These are phyloP conservation scores for Morpho achilles DNA, from an alignment of 2,888 invertebrate species.

Conservation along the genomic window DNA sequence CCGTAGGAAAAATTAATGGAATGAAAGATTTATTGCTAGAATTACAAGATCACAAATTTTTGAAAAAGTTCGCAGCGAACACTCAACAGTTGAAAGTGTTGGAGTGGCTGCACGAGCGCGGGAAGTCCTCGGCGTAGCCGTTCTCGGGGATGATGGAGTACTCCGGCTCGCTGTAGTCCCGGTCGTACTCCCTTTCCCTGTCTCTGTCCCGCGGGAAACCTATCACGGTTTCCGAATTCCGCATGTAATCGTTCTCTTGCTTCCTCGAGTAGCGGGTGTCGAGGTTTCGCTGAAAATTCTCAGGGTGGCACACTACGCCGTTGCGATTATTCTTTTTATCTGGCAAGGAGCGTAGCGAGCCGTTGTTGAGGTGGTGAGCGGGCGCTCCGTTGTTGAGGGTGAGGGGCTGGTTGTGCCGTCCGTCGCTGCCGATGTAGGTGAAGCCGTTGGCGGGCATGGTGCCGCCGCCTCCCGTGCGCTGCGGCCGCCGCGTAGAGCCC, in stretches of 20 bases:
- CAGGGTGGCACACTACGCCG: conserved; percentile 67
- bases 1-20: conserved; percentile 73
- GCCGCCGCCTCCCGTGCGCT: conserved; percentile 73
- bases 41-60: conserved; percentile 77
- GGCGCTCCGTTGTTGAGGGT: conserved; percentile 76
- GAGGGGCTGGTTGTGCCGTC: conserved; percentile 74
- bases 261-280: conserved; percentile 72
- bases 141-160: conserved; percentile 73
- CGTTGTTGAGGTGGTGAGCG: conserved; percentile 72
- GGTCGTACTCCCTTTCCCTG: conserved; percentile 50
- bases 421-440: conserved; percentile 86
- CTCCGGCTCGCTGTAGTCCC: conserved; percentile 71
- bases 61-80: conserved; percentile 46
- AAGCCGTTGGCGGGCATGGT: conserved; percentile 86
- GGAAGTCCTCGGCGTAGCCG: conserved; percentile 59
- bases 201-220: conserved; percentile 55
- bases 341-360: conserved; percentile 69
- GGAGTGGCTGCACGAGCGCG: conserved; percentile 67
- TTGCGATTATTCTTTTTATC: conserved; percentile 72
- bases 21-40: conserved; percentile 80
- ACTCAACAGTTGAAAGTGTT: conserved; percentile 78
- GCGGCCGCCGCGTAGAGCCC: conserved; percentile 71
- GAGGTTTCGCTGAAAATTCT: conserved; percentile 73
- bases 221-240: conserved; percentile 66
- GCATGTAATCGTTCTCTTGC: conserved; percentile 74